phyloP scores from a whole-genome alignment of 2,888 invertebrate genomes.

The Globia sparganii region DNA sequence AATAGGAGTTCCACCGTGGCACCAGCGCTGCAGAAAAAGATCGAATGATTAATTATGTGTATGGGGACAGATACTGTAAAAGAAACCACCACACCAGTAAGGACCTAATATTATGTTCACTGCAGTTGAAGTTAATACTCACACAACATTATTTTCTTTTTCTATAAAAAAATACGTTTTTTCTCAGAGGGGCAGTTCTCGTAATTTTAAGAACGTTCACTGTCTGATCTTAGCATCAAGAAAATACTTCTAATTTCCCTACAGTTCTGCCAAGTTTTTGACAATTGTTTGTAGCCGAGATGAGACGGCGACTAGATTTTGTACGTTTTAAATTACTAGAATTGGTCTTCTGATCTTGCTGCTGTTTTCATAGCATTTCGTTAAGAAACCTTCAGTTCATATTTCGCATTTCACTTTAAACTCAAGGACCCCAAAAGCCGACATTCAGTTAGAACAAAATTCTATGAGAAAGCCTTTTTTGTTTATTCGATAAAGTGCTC shows the following conservation, averaged over 20 bases:
- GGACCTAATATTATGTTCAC: neutral
- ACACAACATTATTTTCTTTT: neutral
- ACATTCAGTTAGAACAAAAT: slow-evolving; percentile 65
- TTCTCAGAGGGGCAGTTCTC: too few relatives aligned
- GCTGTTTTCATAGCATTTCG: neutral
- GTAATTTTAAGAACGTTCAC: too few relatives aligned
- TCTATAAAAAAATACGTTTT: too few relatives aligned
- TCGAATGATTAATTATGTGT: neutral
- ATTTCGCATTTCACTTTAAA: slow-evolving; percentile 9
- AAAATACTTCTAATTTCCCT: too few relatives aligned
- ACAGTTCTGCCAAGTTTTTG: too few relatives aligned
- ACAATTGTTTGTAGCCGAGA: too few relatives aligned
- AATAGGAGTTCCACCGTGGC: too few relatives aligned
- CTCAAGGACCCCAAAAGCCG: slow-evolving; percentile 33
- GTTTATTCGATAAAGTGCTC: slow-evolving; percentile 73
- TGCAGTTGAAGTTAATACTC: neutral
- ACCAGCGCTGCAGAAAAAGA: neutral
- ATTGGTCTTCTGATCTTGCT: too few relatives aligned
- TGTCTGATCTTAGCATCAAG: too few relatives aligned
- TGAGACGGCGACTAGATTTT: too few relatives aligned
- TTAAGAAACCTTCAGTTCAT: neutral
- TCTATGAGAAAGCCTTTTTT: slow-evolving; percentile 68
- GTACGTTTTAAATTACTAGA: too few relatives aligned
- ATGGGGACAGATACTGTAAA: too few relatives aligned
- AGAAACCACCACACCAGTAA: neutral